Evolutionary conservation across 2,797 vertebrate genomes (phyloP).

Genomic region (Lophotriccus pileatus): DNA sequence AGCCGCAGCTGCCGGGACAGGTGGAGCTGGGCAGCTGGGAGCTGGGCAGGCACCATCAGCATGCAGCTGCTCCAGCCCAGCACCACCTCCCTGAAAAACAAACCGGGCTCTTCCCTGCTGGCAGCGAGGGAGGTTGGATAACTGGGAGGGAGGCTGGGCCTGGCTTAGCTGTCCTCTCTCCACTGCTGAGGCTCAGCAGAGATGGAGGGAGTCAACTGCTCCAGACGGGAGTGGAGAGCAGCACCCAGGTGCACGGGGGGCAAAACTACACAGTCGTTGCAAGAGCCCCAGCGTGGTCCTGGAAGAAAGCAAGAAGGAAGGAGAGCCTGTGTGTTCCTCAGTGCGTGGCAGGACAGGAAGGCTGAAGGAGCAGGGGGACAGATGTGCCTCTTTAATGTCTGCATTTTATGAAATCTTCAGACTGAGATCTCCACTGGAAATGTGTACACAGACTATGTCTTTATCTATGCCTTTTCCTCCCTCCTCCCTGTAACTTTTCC

Average conservation of each 20-base stretch:
- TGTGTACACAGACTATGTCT: not conserved
- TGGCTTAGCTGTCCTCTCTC: not conserved
- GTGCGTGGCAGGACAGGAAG: not conserved
- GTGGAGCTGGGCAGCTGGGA: slow-evolving; percentile 3
- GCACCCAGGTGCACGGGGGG: rapidly evolving
- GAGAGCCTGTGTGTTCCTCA: not conserved
- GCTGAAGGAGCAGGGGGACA: not conserved
- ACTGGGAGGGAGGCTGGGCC: not conserved
- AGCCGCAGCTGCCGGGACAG: slow-evolving; percentile 56
- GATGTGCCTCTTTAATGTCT: not conserved
- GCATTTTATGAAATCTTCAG: not conserved
- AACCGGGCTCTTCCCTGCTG: not conserved
- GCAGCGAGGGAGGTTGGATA: not conserved
- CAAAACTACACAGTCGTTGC: not conserved
- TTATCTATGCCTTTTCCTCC: not conserved
- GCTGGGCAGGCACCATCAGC: not conserved
- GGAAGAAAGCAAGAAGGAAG: not conserved
- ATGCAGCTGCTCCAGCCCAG: slow-evolving; percentile 41
- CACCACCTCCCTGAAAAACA: not conserved
- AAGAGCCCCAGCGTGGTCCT: not conserved
- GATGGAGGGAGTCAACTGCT: not conserved
- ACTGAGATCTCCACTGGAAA: not conserved
- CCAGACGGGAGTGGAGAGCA: not conserved
- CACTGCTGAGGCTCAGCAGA: not conserved
- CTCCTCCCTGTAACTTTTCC: not conserved